Conservation (phyloP, 2,797 vertebrate genomes). For the Crocodylus rhombifer region DNA sequence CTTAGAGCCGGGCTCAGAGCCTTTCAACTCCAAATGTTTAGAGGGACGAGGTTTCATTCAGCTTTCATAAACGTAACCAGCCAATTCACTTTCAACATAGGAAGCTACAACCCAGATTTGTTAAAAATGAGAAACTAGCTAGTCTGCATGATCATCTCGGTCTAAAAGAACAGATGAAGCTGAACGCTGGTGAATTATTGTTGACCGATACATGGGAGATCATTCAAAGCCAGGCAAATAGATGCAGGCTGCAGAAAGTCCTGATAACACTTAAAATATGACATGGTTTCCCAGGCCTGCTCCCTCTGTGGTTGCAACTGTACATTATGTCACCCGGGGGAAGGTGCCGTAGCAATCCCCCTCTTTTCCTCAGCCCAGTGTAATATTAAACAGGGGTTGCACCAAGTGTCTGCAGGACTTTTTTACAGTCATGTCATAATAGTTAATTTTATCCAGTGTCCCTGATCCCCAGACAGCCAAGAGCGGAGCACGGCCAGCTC, state of each 20-base stretch:
- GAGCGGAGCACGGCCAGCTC: neutral
- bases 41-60: neutral
- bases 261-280: neutral
- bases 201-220: constrained; percentile 45
- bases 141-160: constrained; percentile 58
- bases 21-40: neutral
- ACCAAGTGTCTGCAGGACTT: neutral
- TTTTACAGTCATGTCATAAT: neutral
- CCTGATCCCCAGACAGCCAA: constrained; percentile 18
- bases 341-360: neutral
- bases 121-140: constrained; percentile 54
- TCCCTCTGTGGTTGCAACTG: neutral
- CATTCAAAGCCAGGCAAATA: constrained; percentile 15
- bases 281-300: constrained; percentile 21
- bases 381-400: neutral
- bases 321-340: neutral
- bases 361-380: accelerated
- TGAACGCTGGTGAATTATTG: constrained; percentile 33
- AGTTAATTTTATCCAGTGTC: neutral
- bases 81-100: constrained; percentile 45
- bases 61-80: neutral
- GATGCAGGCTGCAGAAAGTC: constrained; percentile 30
- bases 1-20: neutral
- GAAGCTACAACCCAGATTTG: constrained; percentile 49
- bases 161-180: constrained; percentile 67